These are phyloP conservation scores for Barypeithes pellucidus DNA, from an alignment of 2,888 invertebrate species.

Conservation along the genomic window DNA sequence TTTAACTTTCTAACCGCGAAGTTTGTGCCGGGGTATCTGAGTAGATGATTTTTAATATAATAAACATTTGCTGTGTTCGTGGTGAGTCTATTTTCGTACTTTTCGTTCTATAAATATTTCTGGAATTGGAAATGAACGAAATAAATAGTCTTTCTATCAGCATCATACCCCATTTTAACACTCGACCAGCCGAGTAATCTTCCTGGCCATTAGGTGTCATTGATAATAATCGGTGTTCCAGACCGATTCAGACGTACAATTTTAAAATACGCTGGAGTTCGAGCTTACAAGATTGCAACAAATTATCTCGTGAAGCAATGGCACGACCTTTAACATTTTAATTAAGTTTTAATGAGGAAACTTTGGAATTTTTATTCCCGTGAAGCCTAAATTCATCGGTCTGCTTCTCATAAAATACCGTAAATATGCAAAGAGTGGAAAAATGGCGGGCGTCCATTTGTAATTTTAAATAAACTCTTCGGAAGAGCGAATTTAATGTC, in stretches of 20 bases:
- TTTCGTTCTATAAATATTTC: too few relatives aligned
- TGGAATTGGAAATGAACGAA: too few relatives aligned
- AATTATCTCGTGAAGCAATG: slow-evolving; percentile 5
- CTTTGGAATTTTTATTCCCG: not conserved
- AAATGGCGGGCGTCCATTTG: too few relatives aligned
- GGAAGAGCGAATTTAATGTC: too few relatives aligned
- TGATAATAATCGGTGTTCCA: slow-evolving; percentile 4
- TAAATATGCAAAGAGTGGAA: too few relatives aligned
- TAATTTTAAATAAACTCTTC: too few relatives aligned
- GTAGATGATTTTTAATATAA: not conserved
- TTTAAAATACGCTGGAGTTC: not conserved
- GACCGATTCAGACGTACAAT: slow-evolving; percentile 3
- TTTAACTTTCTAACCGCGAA: slow-evolving; percentile 10
- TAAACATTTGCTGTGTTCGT: not conserved
- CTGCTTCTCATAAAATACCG: not conserved
- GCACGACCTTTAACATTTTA: slow-evolving; percentile 11
- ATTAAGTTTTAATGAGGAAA: slow-evolving; percentile 13
- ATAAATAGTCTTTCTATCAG: too few relatives aligned
- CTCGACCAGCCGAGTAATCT: not conserved
- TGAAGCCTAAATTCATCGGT: not conserved
- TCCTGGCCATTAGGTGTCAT: slow-evolving; percentile 1
- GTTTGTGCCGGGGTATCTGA: not conserved
- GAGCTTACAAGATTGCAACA: not conserved
- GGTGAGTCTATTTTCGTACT: too few relatives aligned
- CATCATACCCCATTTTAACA: slow-evolving; percentile 9